These are phyloP conservation scores for Apoderus coryli DNA, from an alignment of 2,888 invertebrate genomes.

Conservation along the genomic window DNA sequence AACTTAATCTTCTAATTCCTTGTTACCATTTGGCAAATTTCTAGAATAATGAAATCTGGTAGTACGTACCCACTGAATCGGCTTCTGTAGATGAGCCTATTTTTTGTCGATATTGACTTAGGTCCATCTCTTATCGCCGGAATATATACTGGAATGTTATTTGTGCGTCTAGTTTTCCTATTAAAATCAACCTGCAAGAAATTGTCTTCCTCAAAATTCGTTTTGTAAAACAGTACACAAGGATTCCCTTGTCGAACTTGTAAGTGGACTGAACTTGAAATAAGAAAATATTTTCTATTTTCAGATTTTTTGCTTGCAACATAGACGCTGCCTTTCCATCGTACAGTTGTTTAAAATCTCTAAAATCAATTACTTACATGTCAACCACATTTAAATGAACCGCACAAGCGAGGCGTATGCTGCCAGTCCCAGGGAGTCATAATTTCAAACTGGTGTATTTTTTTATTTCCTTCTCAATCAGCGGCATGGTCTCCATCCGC, in stretches of 20 bases:
- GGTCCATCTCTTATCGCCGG: slow-evolving; percentile 3
- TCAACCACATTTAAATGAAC: slow-evolving; percentile 3
- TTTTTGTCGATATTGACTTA: slow-evolving; percentile 3
- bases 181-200: slow-evolving; percentile 1
- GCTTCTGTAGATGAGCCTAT: slow-evolving; percentile 1
- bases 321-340: slow-evolving; percentile 2
- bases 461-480: background rate
- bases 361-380: slow-evolving; percentile 2
- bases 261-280: slow-evolving; percentile 3
- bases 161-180: slow-evolving; percentile 3
- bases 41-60: background rate
- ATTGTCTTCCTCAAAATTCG: slow-evolving; percentile 1
- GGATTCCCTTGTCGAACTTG: slow-evolving; percentile 1
- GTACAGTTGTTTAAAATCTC: slow-evolving; percentile 2
- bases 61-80: slow-evolving; percentile 1
- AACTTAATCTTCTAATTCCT: slow-evolving; percentile 2
- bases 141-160: slow-evolving; percentile 3
- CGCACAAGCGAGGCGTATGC: background rate
- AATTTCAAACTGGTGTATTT: background rate
- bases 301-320: slow-evolving; percentile 3
- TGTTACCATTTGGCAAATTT: background rate
- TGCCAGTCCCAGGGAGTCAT: slow-evolving; percentile 1
- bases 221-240: slow-evolving; percentile 1
- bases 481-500: background rate
- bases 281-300: too few relatives aligned